These are phyloP conservation scores for Chymomyza costata DNA, from an alignment of 1,140 invertebrate species.

Conservation along the genomic window DNA sequence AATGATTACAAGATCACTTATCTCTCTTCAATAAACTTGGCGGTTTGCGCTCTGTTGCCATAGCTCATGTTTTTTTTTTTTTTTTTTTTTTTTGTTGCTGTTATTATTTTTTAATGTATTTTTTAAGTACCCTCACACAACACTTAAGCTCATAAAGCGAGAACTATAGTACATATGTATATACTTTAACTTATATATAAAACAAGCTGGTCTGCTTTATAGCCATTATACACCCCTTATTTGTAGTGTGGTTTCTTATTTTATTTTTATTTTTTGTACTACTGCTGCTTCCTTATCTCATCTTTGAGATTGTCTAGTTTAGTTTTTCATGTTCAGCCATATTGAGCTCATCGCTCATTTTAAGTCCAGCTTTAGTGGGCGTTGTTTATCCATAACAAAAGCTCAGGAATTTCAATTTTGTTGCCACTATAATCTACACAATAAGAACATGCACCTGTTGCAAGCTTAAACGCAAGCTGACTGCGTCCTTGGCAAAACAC, in stretches of 20 bases:
- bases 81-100: conserved; percentile 43
- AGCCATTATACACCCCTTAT: conserved; percentile 17
- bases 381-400: conserved; percentile 20
- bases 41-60: conserved; percentile 30
- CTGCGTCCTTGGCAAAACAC: conserved; percentile 22
- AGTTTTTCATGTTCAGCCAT: no score
- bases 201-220: conserved; percentile 5
- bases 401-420: conserved; percentile 29
- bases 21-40: conserved; percentile 67
- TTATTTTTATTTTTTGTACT: no score
- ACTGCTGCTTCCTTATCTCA: no score
- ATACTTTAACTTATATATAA: no score
- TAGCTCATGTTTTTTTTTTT: no score
- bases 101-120: conserved; percentile 73
- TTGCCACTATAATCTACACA: conserved; percentile 12
- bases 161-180: conserved; percentile 38
- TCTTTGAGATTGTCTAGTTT: conserved; percentile 3
- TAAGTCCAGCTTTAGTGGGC: conserved; percentile 31
- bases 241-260: no score
- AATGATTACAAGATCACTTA: conserved; percentile 72
- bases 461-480: no score
- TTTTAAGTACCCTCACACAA: conserved; percentile 67
- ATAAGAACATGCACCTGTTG: no score
- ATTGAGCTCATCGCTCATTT: no score
- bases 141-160: conserved; percentile 69